Base-by-base conservation (phyloP, 1,140 invertebrate species). In the Thalassaphorura encarpata region DNA sequence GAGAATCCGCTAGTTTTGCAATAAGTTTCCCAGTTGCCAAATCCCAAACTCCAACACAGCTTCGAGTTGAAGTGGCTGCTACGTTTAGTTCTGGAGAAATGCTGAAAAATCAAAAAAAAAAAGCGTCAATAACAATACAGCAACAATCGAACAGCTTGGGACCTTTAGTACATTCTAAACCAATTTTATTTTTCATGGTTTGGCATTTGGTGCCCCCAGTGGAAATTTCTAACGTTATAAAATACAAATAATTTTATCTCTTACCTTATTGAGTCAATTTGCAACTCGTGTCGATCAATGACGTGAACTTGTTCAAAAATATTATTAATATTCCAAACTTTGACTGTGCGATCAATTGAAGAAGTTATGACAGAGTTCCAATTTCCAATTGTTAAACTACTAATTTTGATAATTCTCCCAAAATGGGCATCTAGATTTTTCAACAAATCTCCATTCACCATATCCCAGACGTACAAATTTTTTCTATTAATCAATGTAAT, bases 291-390 rank as follows among this genome's bases (percentile, higher is more conserved):
- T 43, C 93, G 76, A 67, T 97, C 89, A 60, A 99, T 93, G 18
- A 89, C 85, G 70, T 97, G 88, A 3, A 97, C 92, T 75, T 97
- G 90, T 69, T 97, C 92, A 68, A 95, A 93, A 66, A 98, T 97
- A 69, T 98, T 97, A 69, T 97, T 94, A 56, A 98, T 94, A 71
- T 97, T 98, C 95, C 95, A 99, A 0, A 98, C 92, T 77, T 99
- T 97, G 1, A 98, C 93, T 1, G 91, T 93, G 58, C 93, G 80
- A 72, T 99, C 95, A 49, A 99, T 95, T 0, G 93, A 97, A 0
- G 94, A 96, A 0, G 94, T 95, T 29, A 97, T 87, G 28, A 94
- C 75, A n/a, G 73, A 89, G 71, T 97, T 97, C 84, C 92, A 93
- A 56, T 85, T 82, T 1, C 86, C 87, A 41, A 89, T 80, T 16